These are phyloP conservation scores for Lanius collurio DNA, from an alignment of 2,113 vertebrate species.

Conservation along the genomic window DNA sequence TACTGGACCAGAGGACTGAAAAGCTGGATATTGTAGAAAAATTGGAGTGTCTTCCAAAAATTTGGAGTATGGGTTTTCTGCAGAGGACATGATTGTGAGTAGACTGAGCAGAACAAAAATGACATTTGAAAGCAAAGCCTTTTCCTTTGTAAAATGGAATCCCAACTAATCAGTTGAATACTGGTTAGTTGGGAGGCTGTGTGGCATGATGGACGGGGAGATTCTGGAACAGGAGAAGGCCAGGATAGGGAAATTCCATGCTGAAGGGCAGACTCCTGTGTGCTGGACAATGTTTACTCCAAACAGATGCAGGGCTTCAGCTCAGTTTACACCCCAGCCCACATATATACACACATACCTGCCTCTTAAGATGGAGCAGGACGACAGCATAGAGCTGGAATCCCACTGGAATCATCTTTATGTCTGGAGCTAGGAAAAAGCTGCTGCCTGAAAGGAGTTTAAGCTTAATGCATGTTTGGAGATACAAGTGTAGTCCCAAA, in stretches of 20 bases:
- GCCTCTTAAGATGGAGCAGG: background rate
- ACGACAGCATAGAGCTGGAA: background rate
- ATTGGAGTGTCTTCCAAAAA: background rate
- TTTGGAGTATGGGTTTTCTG: background rate
- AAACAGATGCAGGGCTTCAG: background rate
- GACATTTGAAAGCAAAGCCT: background rate
- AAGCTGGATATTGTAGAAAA: background rate
- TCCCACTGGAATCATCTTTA: background rate
- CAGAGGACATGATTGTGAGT: background rate
- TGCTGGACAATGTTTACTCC: background rate
- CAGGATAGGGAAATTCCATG: background rate
- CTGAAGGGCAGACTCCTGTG: background rate
- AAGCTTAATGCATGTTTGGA: background rate
- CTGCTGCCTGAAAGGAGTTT: background rate
- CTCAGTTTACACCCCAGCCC: background rate
- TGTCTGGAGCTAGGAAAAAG: background rate
- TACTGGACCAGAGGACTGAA: background rate
- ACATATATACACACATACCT: too few species aligned
- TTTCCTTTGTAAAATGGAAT: background rate
- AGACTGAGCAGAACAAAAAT: background rate
- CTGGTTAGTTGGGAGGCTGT: background rate
- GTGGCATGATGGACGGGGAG: background rate
- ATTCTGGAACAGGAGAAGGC: background rate
- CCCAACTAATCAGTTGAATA: background rate
- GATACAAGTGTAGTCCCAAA: fast-evolving